phyloP scores from a whole-genome alignment of 2,113 vertebrate genomes.

The Pantherophis guttatus region DNA sequence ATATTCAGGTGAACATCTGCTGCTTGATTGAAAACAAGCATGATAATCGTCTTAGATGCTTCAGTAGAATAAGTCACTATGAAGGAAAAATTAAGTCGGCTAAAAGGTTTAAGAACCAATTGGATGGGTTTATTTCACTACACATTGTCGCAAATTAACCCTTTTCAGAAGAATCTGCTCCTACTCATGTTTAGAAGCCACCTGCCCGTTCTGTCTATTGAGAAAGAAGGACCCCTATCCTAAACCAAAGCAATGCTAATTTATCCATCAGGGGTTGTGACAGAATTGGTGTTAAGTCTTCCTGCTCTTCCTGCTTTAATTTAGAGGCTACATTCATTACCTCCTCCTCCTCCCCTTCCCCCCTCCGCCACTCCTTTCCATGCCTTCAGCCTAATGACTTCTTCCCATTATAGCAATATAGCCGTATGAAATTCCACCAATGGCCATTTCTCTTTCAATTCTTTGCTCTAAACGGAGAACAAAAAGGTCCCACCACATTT shows the following conservation, averaged over 20 bases:
- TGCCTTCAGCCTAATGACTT: constrained; percentile 25
- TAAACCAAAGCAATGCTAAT: not conserved
- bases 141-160: not conserved
- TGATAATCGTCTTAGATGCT: not conserved
- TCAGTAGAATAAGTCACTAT: not conserved
- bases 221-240: not conserved
- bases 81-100: not conserved
- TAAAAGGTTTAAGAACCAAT: not conserved
- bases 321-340: constrained; percentile 23
- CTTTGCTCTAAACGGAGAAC: constrained; percentile 23
- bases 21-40: not conserved
- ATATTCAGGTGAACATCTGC: not conserved
- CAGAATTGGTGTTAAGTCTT: constrained; percentile 2
- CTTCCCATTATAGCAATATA: constrained; percentile 25
- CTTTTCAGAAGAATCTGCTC: not conserved
- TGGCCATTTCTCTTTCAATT: constrained; percentile 33
- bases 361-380: not conserved
- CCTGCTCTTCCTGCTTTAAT: constrained; percentile 35
- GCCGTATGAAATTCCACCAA: constrained; percentile 21
- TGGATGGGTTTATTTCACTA: not conserved
- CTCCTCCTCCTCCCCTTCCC: not conserved
- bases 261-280: not conserved
- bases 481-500: constrained; percentile 28
- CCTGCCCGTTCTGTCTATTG: not conserved
- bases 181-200: not conserved